Conservation (phyloP, 2,797 vertebrate genomes). For the Galago senegalensis region DNA sequence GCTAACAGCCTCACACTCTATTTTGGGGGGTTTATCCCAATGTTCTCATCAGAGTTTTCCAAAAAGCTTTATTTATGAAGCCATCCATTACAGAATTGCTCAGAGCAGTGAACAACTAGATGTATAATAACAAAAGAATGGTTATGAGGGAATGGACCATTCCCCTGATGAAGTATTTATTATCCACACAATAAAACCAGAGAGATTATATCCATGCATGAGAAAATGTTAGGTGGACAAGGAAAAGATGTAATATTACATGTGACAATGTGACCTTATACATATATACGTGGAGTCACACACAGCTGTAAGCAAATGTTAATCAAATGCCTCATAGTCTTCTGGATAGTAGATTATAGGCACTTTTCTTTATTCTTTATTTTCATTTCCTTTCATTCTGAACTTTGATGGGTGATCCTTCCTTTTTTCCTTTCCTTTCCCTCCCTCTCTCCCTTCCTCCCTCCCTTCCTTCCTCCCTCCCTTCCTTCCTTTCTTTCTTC, state of each 20-base stretch:
- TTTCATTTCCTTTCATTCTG: not conserved
- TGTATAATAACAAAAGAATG: not conserved
- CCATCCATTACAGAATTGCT: not conserved
- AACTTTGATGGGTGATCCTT: not conserved
- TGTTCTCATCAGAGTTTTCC: not conserved
- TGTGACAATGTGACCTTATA: not conserved
- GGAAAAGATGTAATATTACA: not conserved
- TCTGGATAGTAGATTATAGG: too few species aligned
- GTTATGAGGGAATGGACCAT: not conserved
- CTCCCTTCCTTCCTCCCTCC: too few species aligned
- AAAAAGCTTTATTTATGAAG: constrained; percentile 11
- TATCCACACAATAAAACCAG: not conserved
- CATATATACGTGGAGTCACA: too few species aligned
- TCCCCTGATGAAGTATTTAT: not conserved
- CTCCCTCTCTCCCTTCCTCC: too few species aligned
- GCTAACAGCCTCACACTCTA: not conserved
- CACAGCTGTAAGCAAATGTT: not conserved
- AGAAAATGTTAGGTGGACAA: not conserved
- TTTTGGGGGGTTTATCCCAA: not conserved
- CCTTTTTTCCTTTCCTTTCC: too few species aligned
- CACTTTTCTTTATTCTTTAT: not conserved
- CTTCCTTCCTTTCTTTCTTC: too few species aligned
- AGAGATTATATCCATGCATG: not conserved
- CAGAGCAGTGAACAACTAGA: not conserved
- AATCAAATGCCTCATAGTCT: not conserved